Evolutionary conservation across 2,113 vertebrate genomes (phyloP), one percentile per base, ranked within the genome.

Genomic region (Paralichthys olivaceus): DNA sequence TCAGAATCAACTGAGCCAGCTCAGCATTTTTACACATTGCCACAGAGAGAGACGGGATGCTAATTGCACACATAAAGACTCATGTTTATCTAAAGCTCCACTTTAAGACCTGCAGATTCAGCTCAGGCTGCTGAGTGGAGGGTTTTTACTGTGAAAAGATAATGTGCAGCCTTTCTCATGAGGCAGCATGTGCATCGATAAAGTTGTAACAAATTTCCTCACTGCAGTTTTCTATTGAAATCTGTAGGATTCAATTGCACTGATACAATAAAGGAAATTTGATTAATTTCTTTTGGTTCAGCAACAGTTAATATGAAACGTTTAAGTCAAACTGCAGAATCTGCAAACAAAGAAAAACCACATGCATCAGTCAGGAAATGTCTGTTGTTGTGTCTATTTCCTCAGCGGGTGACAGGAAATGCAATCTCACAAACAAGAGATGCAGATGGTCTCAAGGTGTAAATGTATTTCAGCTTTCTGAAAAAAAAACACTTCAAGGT

Each of bases 351-450:
- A 47, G 43, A 47, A 47, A 47, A 47, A 15, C 13, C 13, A n/a
- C 49, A n/a, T 7, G 49, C 20, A 20, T 51, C 49, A 53, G 20
- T 53, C 49, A 53, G 49, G 49, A 53, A 53, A n/a, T 8, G 49
- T 3, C 20, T 53, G 20, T n/a, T n/a, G 22, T 53, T 53, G 19
- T 53, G 49, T n/a, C 19, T 23, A 7, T 56, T 26, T 25, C 22
- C 54, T 47, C 5, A 4, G 62, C 1, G 5, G 13, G 20, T 53
- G 40, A 58, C n/a, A 76, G 68, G 72, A 76, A 78, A 68, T n/a
- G n/a, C 13, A 32, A 40, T n/a, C 56, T 51, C 49, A 51, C 28
- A 55, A 34, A 60, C 45, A 34, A 79, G 55, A 22, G 0, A 19
- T 28, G 25, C 53, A 17, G 25, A 37, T n/a, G 47, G 26, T 28